Evolutionary conservation across 2,113 vertebrate species (phyloP).

Genomic region (Pica pica): DNA sequence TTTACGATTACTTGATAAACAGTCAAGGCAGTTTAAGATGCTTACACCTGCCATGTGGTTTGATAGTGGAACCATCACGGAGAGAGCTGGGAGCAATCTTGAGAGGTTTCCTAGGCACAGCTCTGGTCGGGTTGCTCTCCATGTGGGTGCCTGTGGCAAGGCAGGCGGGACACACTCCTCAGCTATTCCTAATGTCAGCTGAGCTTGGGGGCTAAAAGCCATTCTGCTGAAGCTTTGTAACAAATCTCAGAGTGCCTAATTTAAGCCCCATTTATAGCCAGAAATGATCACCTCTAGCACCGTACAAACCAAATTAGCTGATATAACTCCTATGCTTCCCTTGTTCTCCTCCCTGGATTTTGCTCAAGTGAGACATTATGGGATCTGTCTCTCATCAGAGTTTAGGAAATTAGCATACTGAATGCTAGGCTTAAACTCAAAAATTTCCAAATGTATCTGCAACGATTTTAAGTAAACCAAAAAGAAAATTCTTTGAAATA

Average conservation of each 20-base stretch:
- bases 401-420: neutral
- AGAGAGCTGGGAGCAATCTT: neutral
- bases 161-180: neutral
- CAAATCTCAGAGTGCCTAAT: neutral
- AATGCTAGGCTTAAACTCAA: neutral
- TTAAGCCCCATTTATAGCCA: neutral
- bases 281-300: neutral
- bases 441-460: neutral
- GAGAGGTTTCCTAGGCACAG: neutral
- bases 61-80: neutral
- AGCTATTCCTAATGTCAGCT: neutral
- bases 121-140: rapidly evolving
- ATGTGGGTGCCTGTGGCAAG: neutral
- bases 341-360: neutral
- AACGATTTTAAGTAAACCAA: neutral
- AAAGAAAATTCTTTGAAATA: neutral
- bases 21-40: neutral
- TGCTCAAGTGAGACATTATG: rapidly evolving
- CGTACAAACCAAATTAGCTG: neutral
- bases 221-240: neutral
- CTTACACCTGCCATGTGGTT: neutral
- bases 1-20: neutral
- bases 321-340: neutral
- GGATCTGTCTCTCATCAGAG: neutral
- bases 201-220: neutral